phyloP scores from a whole-genome alignment of 2,888 invertebrate species.

The Limenitis camilla region DNA sequence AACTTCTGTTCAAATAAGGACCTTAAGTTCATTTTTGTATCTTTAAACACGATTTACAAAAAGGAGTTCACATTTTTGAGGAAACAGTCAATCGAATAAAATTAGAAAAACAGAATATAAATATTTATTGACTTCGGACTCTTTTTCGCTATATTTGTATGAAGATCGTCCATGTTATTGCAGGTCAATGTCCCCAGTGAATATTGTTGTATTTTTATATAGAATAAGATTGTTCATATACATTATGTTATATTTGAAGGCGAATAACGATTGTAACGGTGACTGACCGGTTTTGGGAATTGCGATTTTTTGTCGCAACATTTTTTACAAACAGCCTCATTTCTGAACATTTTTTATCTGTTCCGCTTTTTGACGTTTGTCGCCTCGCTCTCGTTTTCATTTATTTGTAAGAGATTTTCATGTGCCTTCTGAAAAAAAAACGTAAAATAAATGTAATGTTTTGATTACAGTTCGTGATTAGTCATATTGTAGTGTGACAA shows the following conservation, averaged over 20 bases:
- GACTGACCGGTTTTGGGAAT: neutral
- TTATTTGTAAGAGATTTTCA: constrained; percentile 69
- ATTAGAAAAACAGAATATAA: too few species aligned
- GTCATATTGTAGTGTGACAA: constrained; percentile 31
- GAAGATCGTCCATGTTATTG: too few species aligned
- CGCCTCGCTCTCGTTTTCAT: constrained; percentile 41
- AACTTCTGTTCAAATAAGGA: too few species aligned
- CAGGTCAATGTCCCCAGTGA: constrained; percentile 25
- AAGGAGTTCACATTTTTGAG: too few species aligned
- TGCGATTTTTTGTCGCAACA: constrained; percentile 19
- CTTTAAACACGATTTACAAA: too few species aligned
- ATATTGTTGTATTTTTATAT: constrained; percentile 71
- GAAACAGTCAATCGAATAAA: too few species aligned
- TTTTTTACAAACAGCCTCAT: constrained; percentile 7
- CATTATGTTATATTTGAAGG: constrained; percentile 33
- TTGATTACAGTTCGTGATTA: constrained; percentile 50
- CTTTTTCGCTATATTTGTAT: too few species aligned
- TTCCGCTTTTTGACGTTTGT: constrained; percentile 13
- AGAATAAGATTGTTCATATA: constrained; percentile 56
- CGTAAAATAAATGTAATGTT: constrained; percentile 53
- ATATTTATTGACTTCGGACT: too few species aligned
- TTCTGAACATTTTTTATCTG: constrained; percentile 9
- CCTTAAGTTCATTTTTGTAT: too few species aligned
- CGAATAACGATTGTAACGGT: constrained; percentile 15
- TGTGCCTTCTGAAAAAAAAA: constrained; percentile 71